Evolutionary conservation across 2,113 vertebrate genomes (phyloP).

Genomic region (Zeus faber): DNA sequence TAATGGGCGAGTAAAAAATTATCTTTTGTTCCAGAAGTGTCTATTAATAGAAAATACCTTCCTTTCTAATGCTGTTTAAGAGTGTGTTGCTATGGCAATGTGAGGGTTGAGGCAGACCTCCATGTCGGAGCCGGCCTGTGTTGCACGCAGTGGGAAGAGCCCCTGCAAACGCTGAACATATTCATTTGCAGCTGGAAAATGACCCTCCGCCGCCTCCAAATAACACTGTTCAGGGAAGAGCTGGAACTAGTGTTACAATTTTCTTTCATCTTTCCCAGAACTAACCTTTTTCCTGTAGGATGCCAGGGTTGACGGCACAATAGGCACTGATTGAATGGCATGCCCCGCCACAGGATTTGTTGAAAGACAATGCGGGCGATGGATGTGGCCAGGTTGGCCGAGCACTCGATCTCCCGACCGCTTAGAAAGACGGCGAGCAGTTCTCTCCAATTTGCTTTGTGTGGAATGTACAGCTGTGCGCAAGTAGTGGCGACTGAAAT

Average conservation of each 20-base stretch:
- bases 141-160: slow-evolving; percentile 40
- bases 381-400: no score
- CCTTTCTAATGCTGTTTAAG: slow-evolving; percentile 58
- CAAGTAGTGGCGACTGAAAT: no score
- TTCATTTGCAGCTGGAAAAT: slow-evolving; percentile 40
- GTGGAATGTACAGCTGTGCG: no score
- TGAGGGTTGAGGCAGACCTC: slow-evolving; percentile 30
- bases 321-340: not conserved
- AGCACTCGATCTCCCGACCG: no score
- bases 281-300: no score
- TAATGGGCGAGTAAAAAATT: slow-evolving; percentile 16
- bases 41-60: slow-evolving; percentile 62
- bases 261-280: not conserved
- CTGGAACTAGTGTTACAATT: not conserved
- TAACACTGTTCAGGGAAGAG: slow-evolving; percentile 21
- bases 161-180: slow-evolving; percentile 38
- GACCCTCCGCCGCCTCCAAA: slow-evolving; percentile 29
- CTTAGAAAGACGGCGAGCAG: no score
- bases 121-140: slow-evolving; percentile 13
- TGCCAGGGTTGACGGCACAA: not conserved
- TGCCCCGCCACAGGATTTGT: no score
- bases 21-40: slow-evolving; percentile 34
- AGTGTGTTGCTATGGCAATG: slow-evolving; percentile 58
- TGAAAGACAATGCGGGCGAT: no score
- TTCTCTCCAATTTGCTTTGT: no score